Base-by-base conservation (phyloP, 2,113 vertebrate species). In the Stomatorhinus ivindoensis region DNA sequence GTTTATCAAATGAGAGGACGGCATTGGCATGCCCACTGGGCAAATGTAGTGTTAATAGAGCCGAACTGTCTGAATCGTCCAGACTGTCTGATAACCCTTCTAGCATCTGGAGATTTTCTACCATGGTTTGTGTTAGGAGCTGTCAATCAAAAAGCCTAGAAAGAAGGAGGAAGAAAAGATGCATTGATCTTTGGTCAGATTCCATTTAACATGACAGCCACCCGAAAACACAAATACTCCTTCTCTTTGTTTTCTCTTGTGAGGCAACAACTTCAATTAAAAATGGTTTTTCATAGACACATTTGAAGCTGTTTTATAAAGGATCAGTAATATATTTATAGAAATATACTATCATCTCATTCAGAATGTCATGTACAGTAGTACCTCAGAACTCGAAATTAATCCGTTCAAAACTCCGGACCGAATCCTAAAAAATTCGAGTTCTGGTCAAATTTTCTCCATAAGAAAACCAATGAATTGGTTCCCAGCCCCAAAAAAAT, bases 1-100 rank as follows among this genome's bases (percentile, higher is more conserved):
- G 31, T 85, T 89, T 80, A 89, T 84, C 58, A 89, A 89, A 42
- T 80, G 88, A 89, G 39, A 89, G 21, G 17, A 50, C 11, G 76
- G 50, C 47, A 69, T 82, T 88, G 88, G 69, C 47, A 88, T 24
- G 65, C 53, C 51, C 53, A 24, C n/a, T 61, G 76, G 31, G 50
- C 80, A 44, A 88, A 89, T 76, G 51, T 48, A 84, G 80, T 85
- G 50, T 89, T 89, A 55, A 84, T 51, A 46, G 35, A 84, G 76
- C 50, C 61, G 88, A 83, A 55, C 35, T 73, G 88, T 83, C 73
- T 83, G 76, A 39, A 50, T 31, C n/a, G 27, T 85, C 50, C 46
- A 24, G 80, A 80, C 73, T 39, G 73, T 53, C 39, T 35, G 48
- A 84, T 47, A 11, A n/a, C 19, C 35, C 39, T 48, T 42, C 19